These are phyloP conservation scores for Melanotaenia trifasciata DNA, from an alignment of 2,797 vertebrate species.

Conservation along the genomic window DNA sequence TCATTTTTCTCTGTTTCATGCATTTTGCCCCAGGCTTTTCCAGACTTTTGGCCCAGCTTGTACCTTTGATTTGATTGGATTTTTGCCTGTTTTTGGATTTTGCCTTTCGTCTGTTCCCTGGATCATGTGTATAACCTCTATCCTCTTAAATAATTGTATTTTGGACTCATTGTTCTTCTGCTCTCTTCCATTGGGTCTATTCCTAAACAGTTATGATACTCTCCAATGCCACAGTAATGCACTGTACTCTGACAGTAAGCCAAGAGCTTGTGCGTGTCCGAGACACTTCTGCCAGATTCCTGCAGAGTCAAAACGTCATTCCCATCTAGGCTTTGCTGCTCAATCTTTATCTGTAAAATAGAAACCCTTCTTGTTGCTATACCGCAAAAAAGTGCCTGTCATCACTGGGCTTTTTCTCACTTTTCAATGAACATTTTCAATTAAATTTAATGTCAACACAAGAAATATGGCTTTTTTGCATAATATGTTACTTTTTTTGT, in stretches of 20 bases:
- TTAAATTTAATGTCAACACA: too few species aligned
- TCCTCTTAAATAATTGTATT: not conserved
- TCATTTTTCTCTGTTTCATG: not conserved
- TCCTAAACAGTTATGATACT: slow-evolving; percentile 3
- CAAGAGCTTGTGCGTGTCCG: slow-evolving; percentile 33
- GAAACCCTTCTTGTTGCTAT: slow-evolving; percentile 1
- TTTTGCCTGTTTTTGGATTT: not conserved
- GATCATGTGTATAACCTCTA: not conserved
- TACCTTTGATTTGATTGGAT: not conserved
- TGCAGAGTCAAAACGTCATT: slow-evolving; percentile 32
- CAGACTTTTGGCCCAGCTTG: not conserved
- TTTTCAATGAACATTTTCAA: not conserved
- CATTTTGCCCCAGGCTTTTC: not conserved
- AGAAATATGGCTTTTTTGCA: too few species aligned
- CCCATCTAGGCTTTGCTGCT: slow-evolving; percentile 10
- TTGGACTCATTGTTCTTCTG: not conserved
- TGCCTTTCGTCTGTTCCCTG: not conserved
- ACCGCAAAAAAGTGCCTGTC: not conserved
- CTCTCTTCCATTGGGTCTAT: not conserved
- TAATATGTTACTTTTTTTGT: not conserved
- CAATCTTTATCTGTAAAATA: slow-evolving; percentile 14
- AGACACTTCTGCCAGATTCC: slow-evolving; percentile 46
- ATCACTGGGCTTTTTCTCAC: not conserved
- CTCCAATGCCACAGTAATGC: slow-evolving; percentile 2
- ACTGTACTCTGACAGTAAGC: slow-evolving; percentile 27